Evolutionary conservation across 2,888 invertebrate genomes (phyloP).

Genomic region (Scaeva pyrastri): DNA sequence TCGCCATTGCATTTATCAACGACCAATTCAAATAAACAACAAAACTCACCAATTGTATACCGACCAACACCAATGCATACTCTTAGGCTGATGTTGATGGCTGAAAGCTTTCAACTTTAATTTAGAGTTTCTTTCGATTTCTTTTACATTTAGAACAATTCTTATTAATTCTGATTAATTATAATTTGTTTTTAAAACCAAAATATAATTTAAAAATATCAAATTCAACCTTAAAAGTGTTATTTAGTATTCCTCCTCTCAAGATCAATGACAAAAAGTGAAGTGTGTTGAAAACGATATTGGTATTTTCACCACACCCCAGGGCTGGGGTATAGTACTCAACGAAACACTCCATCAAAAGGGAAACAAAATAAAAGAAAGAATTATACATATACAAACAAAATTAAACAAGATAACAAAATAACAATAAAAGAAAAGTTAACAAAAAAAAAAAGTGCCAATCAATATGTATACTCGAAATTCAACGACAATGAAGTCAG

Average conservation of each 20-base stretch:
- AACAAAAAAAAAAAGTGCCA: conserved; percentile 35
- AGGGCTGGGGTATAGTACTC: conserved; percentile 24
- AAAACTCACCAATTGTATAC: conserved; percentile 34
- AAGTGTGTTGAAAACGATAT: conserved; percentile 58
- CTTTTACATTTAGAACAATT: too few species aligned
- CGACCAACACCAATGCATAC: conserved; percentile 33
- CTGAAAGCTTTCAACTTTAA: conserved; percentile 37
- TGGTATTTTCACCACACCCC: conserved; percentile 60
- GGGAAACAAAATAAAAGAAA: conserved; percentile 40
- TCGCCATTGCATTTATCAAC: conserved; percentile 50
- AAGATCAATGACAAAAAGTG: conserved; percentile 46
- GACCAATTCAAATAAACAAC: background rate
- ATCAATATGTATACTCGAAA: conserved; percentile 72
- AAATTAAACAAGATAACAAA: conserved; percentile 40
- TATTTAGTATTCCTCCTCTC: conserved; percentile 11
- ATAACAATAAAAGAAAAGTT: conserved; percentile 36
- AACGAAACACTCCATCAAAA: conserved; percentile 58
- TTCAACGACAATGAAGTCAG: conserved; percentile 60
- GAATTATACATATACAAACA: background rate
- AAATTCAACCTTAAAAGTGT: background rate
- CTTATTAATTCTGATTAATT: too few species aligned
- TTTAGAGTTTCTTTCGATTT: conserved; percentile 8
- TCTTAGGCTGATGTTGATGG: conserved; percentile 28
- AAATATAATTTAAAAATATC: conserved; percentile 23
- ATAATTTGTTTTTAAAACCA: background rate